Conservation (phyloP, 2,113 vertebrate genomes). For the Sphaerodactylus townsendi region DNA sequence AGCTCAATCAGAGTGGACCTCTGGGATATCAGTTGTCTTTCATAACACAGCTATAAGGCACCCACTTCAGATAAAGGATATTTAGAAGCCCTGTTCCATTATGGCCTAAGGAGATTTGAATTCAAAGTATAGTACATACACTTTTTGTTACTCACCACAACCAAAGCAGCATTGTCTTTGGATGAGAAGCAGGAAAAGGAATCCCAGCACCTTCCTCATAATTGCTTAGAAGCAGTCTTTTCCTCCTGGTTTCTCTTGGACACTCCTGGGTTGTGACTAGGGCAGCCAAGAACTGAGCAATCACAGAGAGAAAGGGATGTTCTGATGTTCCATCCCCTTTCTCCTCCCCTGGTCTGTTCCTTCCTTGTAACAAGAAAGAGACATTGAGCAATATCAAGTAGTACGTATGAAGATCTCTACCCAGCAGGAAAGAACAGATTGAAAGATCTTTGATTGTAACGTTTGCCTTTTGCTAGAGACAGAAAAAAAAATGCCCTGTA, state of each 20-base stretch:
- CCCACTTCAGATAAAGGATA: not conserved
- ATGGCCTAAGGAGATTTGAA: not conserved
- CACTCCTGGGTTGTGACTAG: not conserved
- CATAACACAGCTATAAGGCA: not conserved
- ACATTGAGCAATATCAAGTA: not conserved
- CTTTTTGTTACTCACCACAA: conserved; percentile 11
- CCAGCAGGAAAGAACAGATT: not conserved
- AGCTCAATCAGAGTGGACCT: not conserved
- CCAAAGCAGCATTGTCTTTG: not conserved
- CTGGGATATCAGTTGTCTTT: not conserved
- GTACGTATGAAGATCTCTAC: not conserved
- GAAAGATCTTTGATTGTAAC: not conserved
- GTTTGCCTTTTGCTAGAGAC: no score
- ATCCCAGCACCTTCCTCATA: not conserved
- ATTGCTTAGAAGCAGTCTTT: not conserved
- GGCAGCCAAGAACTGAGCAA: not conserved
- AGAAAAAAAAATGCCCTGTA: no score
- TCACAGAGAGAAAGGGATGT: not conserved
- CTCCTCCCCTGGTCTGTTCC: not conserved
- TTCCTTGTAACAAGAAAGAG: not conserved
- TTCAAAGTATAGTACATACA: not conserved
- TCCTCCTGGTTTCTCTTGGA: not conserved
- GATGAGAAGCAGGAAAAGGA: not conserved
- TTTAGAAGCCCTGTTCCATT: not conserved
- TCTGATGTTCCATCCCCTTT: no score